Base-by-base conservation (phyloP, 2,113 vertebrate genomes). In the Vanacampus margaritifer region DNA sequence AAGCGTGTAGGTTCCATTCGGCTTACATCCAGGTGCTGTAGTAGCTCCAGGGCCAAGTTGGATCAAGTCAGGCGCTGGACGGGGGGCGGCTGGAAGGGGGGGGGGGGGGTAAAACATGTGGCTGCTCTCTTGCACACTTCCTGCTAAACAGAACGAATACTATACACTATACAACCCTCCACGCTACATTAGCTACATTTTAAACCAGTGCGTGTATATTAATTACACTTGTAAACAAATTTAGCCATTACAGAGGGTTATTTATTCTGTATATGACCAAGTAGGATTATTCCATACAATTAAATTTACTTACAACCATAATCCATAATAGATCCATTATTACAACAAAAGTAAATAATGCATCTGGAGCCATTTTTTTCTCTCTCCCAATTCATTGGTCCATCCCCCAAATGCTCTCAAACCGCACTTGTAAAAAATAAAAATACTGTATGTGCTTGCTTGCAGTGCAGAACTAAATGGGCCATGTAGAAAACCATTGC, bases 71-170 rank as follows among this genome's bases (percentile, higher is more conserved):
- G 60, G 13, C 3, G 3, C 21, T 24, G 58, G 21, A 23, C 8
- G n/a, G 8, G 10, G 48, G 28, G 65, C n/a, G 62, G 68, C 45
- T 58, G 14, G 35, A 50, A 32, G 54, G 17, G 23, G 71, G 48
- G 43, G 43, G 32, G 28, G 28, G 28, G 28, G 28, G 28, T 32
- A 32, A 54, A 71, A 28, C 79, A 85, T 84, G 83, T 77, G 79
- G 81, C 75, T 35, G 26, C 54, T 23, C 12, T 19, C n/a, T 41
- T 41, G 37, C 37, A 28, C 14, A 56, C 53, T 56, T 56, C 53
- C 53, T 28, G 24, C 6, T 56, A 28, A 48, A 48, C 46, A 48
- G 6, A n/a, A 48, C 7, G 6, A 8, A 48, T 8, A 9, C 46
- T 2, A 3, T 21, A 0, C 46, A n/a, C 46, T 2, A 3, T 21